A percentile compares a stretch with the other conserved stretches of the same genome.
phyloP scores from a whole-genome alignment of 2,888 invertebrate species.

The Morpho helenor region DNA sequence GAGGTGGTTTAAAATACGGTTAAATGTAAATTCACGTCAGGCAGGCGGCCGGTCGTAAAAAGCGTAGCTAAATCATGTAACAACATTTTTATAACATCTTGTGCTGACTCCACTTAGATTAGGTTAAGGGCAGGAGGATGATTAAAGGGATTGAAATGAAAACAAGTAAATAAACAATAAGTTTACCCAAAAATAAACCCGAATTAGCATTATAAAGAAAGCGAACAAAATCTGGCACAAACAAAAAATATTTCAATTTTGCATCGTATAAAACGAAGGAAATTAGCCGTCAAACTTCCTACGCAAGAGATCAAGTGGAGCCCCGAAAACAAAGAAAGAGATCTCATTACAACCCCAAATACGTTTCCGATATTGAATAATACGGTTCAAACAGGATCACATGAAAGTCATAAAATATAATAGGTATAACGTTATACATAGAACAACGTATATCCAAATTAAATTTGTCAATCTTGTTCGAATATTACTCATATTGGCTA shows the following conservation, averaged over 20 bases:
- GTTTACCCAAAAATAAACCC: background rate
- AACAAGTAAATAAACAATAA: too few species aligned
- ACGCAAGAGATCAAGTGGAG: constrained; percentile 46
- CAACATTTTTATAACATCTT: too few species aligned
- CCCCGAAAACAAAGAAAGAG: constrained; percentile 56
- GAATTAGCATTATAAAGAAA: background rate
- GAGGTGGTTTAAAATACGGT: too few species aligned
- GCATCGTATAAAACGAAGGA: constrained; percentile 39
- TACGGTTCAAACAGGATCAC: constrained; percentile 60
- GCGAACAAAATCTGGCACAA: constrained; percentile 1
- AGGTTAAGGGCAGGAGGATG: too few species aligned
- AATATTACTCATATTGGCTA: too few species aligned
- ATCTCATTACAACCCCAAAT: constrained; percentile 66
- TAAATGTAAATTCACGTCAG: too few species aligned
- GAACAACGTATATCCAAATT: background rate
- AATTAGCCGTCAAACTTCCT: constrained; percentile 53
- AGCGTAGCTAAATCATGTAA: too few species aligned
- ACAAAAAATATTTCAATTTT: constrained; percentile 10
- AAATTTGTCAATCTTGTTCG: too few species aligned
- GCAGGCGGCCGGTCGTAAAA: too few species aligned
- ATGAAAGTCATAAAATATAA: constrained; percentile 43
- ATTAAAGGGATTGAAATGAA: too few species aligned
- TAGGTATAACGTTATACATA: constrained; percentile 16
- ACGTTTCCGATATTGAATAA: constrained; percentile 71
- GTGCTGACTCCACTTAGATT: too few species aligned